Evolutionary conservation across 2,113 vertebrate genomes (phyloP).

Genomic region (Cariama cristata): DNA sequence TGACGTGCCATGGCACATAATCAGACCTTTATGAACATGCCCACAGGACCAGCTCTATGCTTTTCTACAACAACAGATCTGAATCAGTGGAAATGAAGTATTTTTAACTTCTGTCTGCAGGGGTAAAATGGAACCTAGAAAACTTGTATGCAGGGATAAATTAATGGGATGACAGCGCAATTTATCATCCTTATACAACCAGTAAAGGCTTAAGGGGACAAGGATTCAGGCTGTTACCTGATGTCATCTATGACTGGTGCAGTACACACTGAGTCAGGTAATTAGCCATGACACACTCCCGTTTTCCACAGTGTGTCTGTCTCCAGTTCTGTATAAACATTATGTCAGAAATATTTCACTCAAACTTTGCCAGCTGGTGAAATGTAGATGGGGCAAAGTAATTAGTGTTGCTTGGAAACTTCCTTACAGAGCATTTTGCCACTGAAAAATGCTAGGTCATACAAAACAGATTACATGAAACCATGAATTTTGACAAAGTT

Average conservation of each 20-base stretch:
- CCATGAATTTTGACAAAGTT: background rate
- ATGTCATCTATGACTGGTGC: background rate
- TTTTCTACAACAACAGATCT: background rate
- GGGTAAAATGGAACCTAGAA: background rate
- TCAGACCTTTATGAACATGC: background rate
- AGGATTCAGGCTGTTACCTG: background rate
- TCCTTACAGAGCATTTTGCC: background rate
- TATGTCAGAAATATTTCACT: background rate
- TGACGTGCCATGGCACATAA: fast-evolving
- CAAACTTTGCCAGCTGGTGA: background rate
- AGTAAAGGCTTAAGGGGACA: background rate
- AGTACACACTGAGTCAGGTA: background rate
- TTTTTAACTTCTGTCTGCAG: background rate
- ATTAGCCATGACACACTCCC: background rate
- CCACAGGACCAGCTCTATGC: background rate
- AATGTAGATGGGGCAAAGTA: background rate
- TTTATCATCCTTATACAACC: background rate
- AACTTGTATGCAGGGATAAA: background rate
- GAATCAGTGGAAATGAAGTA: background rate
- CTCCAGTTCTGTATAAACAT: background rate
- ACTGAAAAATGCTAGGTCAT: background rate
- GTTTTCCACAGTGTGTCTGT: background rate
- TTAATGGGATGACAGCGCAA: background rate
- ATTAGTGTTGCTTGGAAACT: background rate
- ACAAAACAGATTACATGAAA: background rate